Evolutionary conservation across 2,888 invertebrate species (phyloP).

Genomic region (Sminthurinus aureus): DNA sequence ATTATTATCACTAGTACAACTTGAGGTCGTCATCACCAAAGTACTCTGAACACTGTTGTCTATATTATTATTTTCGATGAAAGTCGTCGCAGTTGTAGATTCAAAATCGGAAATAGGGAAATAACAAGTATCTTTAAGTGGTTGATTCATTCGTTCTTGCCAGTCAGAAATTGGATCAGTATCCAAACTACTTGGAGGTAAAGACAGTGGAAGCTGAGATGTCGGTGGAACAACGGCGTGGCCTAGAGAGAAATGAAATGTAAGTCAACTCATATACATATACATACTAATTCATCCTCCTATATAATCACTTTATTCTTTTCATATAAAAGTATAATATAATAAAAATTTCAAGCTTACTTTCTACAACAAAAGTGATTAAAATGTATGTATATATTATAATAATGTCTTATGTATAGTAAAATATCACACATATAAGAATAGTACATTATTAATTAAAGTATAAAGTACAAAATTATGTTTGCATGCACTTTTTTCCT

Average conservation of each 20-base stretch:
- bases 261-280: too few relatives aligned
- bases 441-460: too few relatives aligned
- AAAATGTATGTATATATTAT: too few relatives aligned
- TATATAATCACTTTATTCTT: too few relatives aligned
- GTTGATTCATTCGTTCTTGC: constrained; percentile 59
- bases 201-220: constrained; percentile 26
- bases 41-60: constrained; percentile 33
- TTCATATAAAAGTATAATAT: too few relatives aligned
- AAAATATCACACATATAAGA: too few relatives aligned
- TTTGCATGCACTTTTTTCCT: too few relatives aligned
- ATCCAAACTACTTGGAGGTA: constrained; percentile 17
- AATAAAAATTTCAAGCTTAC: too few relatives aligned
- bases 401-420: too few relatives aligned
- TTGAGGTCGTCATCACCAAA: neutral
- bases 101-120: constrained; percentile 35
- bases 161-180: constrained; percentile 54
- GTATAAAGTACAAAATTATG: too few relatives aligned
- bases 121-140: constrained; percentile 51
- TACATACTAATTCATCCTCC: too few relatives aligned
- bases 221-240: constrained; percentile 33
- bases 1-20: constrained; percentile 3
- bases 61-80: constrained; percentile 53
- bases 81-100: neutral
- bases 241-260: constrained; percentile 1
- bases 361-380: too few relatives aligned